Evolutionary conservation across 2,113 vertebrate species (phyloP), one percentile per base, ranked within the genome.

Genomic region (Tamias sibiricus): DNA sequence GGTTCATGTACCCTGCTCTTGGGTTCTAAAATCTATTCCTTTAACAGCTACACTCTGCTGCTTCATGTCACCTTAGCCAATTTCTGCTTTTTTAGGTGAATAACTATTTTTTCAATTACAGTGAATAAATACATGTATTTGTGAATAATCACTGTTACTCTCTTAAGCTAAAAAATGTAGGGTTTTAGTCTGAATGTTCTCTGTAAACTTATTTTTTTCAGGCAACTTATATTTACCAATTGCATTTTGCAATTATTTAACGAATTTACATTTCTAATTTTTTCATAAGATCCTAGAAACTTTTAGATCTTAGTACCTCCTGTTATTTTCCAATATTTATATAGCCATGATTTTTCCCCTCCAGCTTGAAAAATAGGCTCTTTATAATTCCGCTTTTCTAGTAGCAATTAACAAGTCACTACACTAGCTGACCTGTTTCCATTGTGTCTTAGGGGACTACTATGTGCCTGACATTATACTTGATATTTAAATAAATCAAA

Each of bases 181-280:
- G 77, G 52, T 76, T 96, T 95, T 49, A 84, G n/a, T 13, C 26
- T 94, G 52, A 75, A 94, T 44, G 30, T 90, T 96, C 74, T 93
- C 62, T 96, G 71, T 37, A 64, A 96, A 90, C 68, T 62, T 62
- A 30, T 80, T 81, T 75, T 87, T 90, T 74, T 74, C 57, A 94
- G 85, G 64, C 54, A 72, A 82, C 4, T 88, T 95, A 57, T 28
- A 88, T 87, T 96, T 94, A 93, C 75, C 37, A 91, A 91, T 66
- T 96, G 10, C 90, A 88, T 93, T 86, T 97, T 91, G 91, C 9
- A 95, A 83, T 91, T 97, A 93, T 54, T 95, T 77, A 89, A 83
- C 62, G 35, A 77, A 95, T 97, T 97, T 90, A 79, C 68, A 95
- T 95, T 97, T 95, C 59, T 95, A 93, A 93, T 74, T 83, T 92